Evolutionary conservation across 2,888 invertebrate species (phyloP), one percentile per base, ranked within the genome.

Genomic region (Conchocele bisecta): DNA sequence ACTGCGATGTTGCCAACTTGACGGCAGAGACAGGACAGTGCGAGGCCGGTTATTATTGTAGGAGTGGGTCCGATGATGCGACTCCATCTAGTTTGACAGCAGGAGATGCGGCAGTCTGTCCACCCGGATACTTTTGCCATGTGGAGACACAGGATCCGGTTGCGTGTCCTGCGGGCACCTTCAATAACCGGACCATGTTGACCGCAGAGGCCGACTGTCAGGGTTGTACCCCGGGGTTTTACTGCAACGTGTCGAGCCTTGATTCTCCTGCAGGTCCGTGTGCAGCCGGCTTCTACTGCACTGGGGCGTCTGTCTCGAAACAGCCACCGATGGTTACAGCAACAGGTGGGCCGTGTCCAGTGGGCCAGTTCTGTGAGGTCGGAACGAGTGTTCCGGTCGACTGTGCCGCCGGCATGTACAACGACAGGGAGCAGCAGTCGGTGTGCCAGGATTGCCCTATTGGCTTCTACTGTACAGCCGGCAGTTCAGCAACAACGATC

Each of bases 321-420:
- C 76, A 74, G 5, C 88, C 88, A 1, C 75, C 82, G 20, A 56
- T 58, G 1, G 70, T 72, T 2, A 82, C 84, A 6, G 37, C 81
- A 15, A 83, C 81, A 20, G 88, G 88, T 15, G 89, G 89, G 29
- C 88, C 89, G 3, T 90, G 90, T 72, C 88, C 89, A 9, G 57
- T 77, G 1, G 90, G 90, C 6, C 84, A 84, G 22, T 89, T 77
- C 71, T 90, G 90, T 69, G 63, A 67, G 15, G 67, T 58, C 33
- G 90, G 89, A 15, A 83, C 88, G 4, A 83, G 84, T 61, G 44
- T 70, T 11, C 79, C 89, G 3, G 59, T 64, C 5, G 75, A 75
- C 11, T 90, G 90, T 75, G 74, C 80, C 11, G 82, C 88, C 9
- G 90, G 90, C 7, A 83, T 84, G 1, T 90, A 85, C 79, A 87